A percentile compares a stretch with the other conserved stretches of the same genome.
Conservation (phyloP, 2,888 invertebrate genomes). For the Herminia tarsipennalis region DNA sequence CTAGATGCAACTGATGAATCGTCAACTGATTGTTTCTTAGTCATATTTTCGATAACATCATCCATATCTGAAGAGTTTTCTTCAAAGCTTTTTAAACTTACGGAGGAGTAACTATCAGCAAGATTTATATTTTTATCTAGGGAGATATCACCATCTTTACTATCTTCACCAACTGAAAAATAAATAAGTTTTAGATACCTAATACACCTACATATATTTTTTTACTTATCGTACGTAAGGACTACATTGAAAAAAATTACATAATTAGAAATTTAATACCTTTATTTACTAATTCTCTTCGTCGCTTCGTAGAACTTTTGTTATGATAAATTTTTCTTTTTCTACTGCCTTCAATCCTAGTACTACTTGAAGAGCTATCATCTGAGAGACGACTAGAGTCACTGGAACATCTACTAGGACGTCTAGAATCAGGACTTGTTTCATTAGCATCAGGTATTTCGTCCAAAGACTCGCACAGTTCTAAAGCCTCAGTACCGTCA, state of each 20-base stretch:
- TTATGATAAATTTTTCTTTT: conserved; percentile 66
- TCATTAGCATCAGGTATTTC: conserved; percentile 57
- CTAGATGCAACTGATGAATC: conserved; percentile 62
- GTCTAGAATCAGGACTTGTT: conserved; percentile 67
- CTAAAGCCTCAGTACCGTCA: conserved; percentile 72
- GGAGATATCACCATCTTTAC: conserved; percentile 48
- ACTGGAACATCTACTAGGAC: conserved; percentile 77
- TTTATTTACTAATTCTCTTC: conserved; percentile 53
- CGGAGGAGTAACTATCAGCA: conserved; percentile 54
- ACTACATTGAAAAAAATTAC: too few species aligned
- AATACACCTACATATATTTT: too few species aligned
- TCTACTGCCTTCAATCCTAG: conserved; percentile 59
- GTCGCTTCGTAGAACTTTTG: conserved; percentile 58
- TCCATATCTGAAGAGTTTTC: conserved; percentile 81
- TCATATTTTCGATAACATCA: conserved; percentile 65
- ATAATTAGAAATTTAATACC: too few species aligned
- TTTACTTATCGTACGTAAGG: too few species aligned
- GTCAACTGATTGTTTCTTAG: conserved; percentile 48
- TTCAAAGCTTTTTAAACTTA: conserved; percentile 69
- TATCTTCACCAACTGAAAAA: conserved; percentile 62
- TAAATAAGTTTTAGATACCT: too few species aligned
- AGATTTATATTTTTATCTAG: conserved; percentile 48
- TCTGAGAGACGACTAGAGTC: conserved; percentile 78
- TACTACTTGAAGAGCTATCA: conserved; percentile 75
- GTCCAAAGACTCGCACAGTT: conserved; percentile 58